These are phyloP conservation scores for Nephrocerus scutellatus DNA, from an alignment of 2,888 invertebrate species.

Conservation along the genomic window DNA sequence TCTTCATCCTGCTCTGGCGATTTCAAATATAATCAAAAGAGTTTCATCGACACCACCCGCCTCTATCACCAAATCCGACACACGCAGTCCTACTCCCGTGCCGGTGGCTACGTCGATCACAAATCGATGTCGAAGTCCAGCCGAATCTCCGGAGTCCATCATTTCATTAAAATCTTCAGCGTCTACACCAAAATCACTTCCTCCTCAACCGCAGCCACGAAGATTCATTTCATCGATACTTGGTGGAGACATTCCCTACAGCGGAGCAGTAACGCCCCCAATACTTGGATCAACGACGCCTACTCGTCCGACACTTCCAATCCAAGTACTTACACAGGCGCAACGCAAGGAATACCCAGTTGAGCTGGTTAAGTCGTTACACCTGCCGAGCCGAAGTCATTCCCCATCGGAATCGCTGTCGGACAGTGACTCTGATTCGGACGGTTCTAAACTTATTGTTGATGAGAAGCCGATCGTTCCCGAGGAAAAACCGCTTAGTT, in stretches of 20 bases:
- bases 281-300: too few species aligned
- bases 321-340: conserved; percentile 73
- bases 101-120: not conserved
- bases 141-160: conserved; percentile 24
- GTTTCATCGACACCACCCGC: not conserved
- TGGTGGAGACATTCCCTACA: conserved; percentile 74
- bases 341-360: conserved; percentile 70
- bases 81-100: conserved; percentile 11
- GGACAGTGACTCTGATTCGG: conserved; percentile 42
- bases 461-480: conserved; percentile 62
- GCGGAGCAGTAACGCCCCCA: conserved; percentile 72
- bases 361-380: conserved; percentile 25
- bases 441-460: conserved; percentile 56
- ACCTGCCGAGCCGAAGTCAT: conserved; percentile 7
- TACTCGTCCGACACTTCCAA: too few species aligned
- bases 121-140: conserved; percentile 1
- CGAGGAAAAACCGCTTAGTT: conserved; percentile 55
- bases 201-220: conserved; percentile 50
- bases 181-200: conserved; percentile 20
- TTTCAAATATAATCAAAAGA: not conserved
- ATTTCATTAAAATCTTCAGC: conserved; percentile 9
- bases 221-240: conserved; percentile 74
- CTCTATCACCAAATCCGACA: conserved; percentile 19
- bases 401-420: conserved; percentile 22
- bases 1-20: conserved; percentile 8